Conservation (phyloP, 2,797 vertebrate species). For the Tokudaia muenninki region DNA sequence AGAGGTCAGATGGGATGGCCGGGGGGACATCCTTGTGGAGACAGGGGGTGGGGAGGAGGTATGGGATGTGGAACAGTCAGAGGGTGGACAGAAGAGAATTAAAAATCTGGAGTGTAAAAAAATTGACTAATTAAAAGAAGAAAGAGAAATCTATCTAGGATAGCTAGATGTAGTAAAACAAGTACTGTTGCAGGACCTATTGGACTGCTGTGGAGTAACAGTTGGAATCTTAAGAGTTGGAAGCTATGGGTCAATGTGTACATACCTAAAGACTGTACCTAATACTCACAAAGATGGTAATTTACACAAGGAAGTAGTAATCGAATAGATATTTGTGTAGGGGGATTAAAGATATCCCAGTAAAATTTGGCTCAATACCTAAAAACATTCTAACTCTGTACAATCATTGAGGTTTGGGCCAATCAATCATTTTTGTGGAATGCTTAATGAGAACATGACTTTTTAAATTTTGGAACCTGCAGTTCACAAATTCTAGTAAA, state of each 20-base stretch:
- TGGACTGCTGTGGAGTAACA: background rate
- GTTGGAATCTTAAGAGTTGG: background rate
- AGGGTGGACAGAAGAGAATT: too few species aligned
- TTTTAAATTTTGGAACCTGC: background rate
- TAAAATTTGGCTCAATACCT: background rate
- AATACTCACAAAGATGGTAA: background rate
- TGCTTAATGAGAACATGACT: background rate
- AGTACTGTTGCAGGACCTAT: background rate
- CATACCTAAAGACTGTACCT: too few species aligned
- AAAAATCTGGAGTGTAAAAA: too few species aligned
- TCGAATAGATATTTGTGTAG: background rate
- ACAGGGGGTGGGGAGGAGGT: too few species aligned
- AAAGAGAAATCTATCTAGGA: background rate
- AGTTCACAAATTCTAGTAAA: background rate
- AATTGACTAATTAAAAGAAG: background rate
- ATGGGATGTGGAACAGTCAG: too few species aligned
- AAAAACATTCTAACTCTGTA: background rate
- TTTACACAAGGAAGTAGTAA: background rate
- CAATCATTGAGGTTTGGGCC: background rate
- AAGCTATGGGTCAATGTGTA: background rate
- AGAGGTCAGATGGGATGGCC: too few species aligned
- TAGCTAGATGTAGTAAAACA: background rate
- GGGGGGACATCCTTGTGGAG: too few species aligned
- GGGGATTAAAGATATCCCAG: background rate
- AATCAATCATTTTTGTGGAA: background rate